Evolutionary conservation across 2,888 invertebrate species (phyloP).

Genomic region (Caenorhabditis virilis): DNA sequence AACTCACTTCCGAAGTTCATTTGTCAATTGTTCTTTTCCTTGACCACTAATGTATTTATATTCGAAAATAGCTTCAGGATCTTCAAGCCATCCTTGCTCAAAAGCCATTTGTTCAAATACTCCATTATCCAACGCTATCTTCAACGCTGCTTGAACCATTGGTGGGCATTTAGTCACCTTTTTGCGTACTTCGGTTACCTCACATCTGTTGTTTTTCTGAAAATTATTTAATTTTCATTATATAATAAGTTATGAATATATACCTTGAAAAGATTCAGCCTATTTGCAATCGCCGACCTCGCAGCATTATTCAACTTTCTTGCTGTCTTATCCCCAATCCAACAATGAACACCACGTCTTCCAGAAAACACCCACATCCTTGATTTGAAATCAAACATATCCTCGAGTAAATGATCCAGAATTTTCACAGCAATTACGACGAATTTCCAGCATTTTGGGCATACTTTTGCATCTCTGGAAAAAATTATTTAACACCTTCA

Average conservation of each 20-base stretch:
- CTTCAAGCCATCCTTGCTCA: conserved; percentile 65
- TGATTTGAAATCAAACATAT: conserved; percentile 92
- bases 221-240: conserved; percentile 12
- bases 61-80: conserved; percentile 36
- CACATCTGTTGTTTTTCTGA: conserved; percentile 18
- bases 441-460: conserved; percentile 93
- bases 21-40: conserved; percentile 10
- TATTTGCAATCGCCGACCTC: conserved; percentile 85
- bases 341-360: conserved; percentile 95
- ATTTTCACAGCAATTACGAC: conserved; percentile 91
- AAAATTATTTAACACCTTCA: not conserved
- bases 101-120: conserved; percentile 58
- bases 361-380: conserved; percentile 98
- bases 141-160: conserved; percentile 47
- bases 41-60: conserved; percentile 3
- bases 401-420: conserved; percentile 83
- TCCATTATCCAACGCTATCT: conserved; percentile 49
- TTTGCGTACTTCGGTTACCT: conserved; percentile 16
- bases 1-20: conserved; percentile 26
- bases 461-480: conserved; percentile 82
- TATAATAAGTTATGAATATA: conserved; percentile 5
- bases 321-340: conserved; percentile 90
- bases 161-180: conserved; percentile 37
- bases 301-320: conserved; percentile 78
- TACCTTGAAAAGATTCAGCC: conserved; percentile 76